These are phyloP conservation scores for Teinopalpus imperialis DNA, from an alignment of 2,888 invertebrate species.

Conservation along the genomic window DNA sequence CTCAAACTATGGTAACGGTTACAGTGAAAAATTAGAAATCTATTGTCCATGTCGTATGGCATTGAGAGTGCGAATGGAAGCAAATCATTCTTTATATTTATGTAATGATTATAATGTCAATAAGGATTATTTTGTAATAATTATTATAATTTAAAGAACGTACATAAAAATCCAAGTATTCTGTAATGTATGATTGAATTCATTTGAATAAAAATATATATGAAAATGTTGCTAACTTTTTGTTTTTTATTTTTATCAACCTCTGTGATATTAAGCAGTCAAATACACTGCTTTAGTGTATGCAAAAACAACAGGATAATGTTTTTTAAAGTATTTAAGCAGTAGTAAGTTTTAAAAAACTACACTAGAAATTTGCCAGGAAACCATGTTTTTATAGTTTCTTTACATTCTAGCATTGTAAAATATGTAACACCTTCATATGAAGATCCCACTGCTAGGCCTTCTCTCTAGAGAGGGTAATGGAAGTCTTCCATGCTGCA, in stretches of 20 bases:
- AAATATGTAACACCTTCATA: no score
- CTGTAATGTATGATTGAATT: slow-evolving; percentile 80
- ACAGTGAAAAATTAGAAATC: slow-evolving; percentile 49
- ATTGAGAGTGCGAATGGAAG: slow-evolving; percentile 61
- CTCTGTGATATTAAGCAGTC: slow-evolving; percentile 17
- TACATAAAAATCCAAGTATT: slow-evolving; percentile 77
- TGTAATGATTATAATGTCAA: slow-evolving; percentile 69
- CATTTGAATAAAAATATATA: slow-evolving; percentile 83
- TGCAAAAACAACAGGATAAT: no score
- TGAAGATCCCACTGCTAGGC: no score
- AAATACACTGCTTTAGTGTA: no score
- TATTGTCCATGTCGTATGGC: slow-evolving; percentile 65
- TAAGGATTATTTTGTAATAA: slow-evolving; percentile 80
- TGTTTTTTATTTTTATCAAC: slow-evolving; percentile 59
- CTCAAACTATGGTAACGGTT: slow-evolving; percentile 54
- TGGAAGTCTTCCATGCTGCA: no score
- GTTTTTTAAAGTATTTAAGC: no score
- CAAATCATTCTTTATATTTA: slow-evolving; percentile 59
- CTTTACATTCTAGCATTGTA: no score
- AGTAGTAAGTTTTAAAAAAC: no score
- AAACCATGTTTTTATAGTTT: no score
- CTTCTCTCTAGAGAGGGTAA: no score
- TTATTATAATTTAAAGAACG: slow-evolving; percentile 77
- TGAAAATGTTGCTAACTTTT: slow-evolving; percentile 80
- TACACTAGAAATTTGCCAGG: no score